Evolutionary conservation across 2,113 vertebrate genomes (phyloP).

Genomic region (Syrmaticus mikado): DNA sequence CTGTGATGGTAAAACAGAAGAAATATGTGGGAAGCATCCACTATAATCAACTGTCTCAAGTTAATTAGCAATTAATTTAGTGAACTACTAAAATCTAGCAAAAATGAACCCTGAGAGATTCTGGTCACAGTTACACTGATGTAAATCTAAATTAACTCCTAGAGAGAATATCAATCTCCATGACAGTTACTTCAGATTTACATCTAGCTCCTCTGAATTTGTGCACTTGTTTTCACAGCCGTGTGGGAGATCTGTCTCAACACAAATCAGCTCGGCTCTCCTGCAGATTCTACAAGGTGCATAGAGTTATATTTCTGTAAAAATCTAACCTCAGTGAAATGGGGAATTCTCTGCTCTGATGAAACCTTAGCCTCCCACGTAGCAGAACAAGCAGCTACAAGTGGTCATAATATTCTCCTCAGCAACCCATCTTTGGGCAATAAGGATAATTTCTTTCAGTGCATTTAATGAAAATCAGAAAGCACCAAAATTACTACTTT

Average conservation of each 20-base stretch:
- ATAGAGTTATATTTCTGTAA: conserved; percentile 43
- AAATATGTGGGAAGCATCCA: conserved; percentile 45
- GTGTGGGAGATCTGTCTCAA: conserved; percentile 68
- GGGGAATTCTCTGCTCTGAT: not conserved
- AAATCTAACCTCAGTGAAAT: not conserved
- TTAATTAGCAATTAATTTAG: conserved; percentile 69
- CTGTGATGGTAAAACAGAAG: not conserved
- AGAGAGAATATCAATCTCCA: conserved; percentile 48
- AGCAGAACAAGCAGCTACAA: not conserved
- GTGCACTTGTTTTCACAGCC: conserved; percentile 58
- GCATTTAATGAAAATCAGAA: not conserved
- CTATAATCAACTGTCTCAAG: conserved; percentile 38
- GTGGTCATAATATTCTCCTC: not conserved
- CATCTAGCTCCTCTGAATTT: conserved; percentile 50
- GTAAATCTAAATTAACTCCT: conserved; percentile 56
- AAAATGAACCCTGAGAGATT: conserved; percentile 54
- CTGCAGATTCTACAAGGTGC: conserved; percentile 44
- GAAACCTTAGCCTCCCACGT: conserved; percentile 14
- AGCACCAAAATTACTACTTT: not conserved
- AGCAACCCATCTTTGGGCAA: not conserved
- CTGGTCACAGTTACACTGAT: conserved; percentile 43
- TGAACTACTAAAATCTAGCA: conserved; percentile 39
- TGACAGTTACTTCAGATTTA: conserved; percentile 62
- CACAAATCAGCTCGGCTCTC: conserved; percentile 57
- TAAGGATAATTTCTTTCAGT: not conserved